Evolutionary conservation across 1,140 invertebrate genomes (phyloP), one percentile per base, ranked within the genome.

Genomic region (Wiebesia pumilae): DNA sequence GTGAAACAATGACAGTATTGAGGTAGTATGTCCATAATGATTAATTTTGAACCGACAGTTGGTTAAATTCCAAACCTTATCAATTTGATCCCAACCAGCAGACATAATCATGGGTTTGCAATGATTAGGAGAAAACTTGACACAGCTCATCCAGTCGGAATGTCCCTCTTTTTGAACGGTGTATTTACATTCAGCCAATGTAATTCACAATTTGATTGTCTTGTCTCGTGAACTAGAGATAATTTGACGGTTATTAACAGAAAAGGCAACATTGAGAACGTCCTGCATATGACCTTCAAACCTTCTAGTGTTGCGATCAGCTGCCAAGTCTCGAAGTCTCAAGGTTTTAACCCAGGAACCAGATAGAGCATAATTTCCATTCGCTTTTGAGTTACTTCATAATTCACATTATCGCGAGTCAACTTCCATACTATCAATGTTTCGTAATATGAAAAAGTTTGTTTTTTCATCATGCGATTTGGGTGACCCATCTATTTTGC

Each of bases 201-300:
- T 99, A 93, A 99, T 99, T 99, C 99, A 99, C 92, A 99, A 94
- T 94, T 99, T 99, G 94, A 99, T 99, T 86, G 98, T 99, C 93
- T 98, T 99, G 95, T 99, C 99, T 65, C 99, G 96, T 75, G 98
- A 99, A 51, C 99, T 99, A 91, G 98, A 99, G 12, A 99, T 99
- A 94, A 99, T 99, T 95, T 99, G 99, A 94, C 99, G 96, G 94
- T 99, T 99, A 94, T 99, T 99, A 90, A 98, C 98, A 73, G 99
- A 99, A 95, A 99, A 99, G 27, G 99, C 99, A 89, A 99, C 99
- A 89, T 98, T 99, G 90, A 99, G 94, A 35, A 99, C 99, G 96
- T 99, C 99, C 96, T 99, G 99, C 90, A 98, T 99, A 95, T 99
- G 99, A 94, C 99, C 98, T 95, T 99, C 98, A 93, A 99, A 99